phyloP scores from a whole-genome alignment of 1,140 invertebrate genomes.

The Capitella teleta region DNA sequence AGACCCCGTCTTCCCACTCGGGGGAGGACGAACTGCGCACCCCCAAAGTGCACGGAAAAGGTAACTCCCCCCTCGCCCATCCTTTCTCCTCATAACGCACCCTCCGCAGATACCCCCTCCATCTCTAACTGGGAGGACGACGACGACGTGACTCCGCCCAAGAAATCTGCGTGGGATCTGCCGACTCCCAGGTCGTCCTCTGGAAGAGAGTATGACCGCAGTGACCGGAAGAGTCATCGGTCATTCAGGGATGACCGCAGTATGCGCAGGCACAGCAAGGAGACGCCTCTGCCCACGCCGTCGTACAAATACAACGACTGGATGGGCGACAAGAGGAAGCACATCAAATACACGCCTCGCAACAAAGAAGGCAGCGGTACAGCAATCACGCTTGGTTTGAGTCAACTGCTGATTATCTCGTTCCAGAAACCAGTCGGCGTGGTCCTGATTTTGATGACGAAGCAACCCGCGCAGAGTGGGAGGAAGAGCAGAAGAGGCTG shows the following conservation, averaged over 20 bases:
- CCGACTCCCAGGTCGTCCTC: constrained; percentile 62
- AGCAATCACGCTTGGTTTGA: no score
- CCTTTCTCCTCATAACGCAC: background rate
- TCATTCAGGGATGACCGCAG: constrained; percentile 11
- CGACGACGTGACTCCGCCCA: constrained; percentile 49
- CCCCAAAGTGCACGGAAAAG: background rate
- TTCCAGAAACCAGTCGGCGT: no score
- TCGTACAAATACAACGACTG: constrained; percentile 75
- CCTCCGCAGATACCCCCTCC: constrained; percentile 44
- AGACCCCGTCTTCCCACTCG: no score
- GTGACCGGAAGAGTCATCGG: constrained; percentile 14
- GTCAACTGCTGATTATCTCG: no score
- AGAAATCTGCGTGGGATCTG: constrained; percentile 78
- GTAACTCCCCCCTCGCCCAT: background rate
- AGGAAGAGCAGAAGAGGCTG: constrained; percentile 81
- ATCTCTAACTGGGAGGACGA: constrained; percentile 71
- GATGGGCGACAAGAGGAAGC: constrained; percentile 51
- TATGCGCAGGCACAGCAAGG: constrained; percentile 1
- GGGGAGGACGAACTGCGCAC: no score
- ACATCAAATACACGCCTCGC: constrained; percentile 44
- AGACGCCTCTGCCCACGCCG: constrained; percentile 51
- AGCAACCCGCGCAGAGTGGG: no score
- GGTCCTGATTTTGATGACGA: no score
- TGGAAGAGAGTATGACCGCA: constrained; percentile 44
- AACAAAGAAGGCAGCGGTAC: constrained; percentile 15